Percentiles rank a stretch among this genome's conserved stretches.
Conservation (phyloP, 2,888 invertebrate species). For the Tiliacea citrago region DNA sequence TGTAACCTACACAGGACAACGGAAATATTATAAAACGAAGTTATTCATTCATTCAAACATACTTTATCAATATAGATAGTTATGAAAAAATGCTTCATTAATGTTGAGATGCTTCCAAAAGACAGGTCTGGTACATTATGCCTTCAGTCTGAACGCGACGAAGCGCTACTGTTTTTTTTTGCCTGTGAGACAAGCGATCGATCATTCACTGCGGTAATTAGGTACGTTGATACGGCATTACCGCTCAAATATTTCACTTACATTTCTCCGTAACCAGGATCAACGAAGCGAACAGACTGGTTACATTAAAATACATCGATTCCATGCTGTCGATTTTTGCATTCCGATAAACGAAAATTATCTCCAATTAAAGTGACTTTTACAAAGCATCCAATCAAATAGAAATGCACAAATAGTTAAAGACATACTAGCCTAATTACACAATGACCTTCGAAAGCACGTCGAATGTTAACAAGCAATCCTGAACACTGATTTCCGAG, state of each 20-base stretch:
- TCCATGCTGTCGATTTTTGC: slow-evolving; percentile 45
- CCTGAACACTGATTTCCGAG: slow-evolving; percentile 60
- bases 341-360: slow-evolving; percentile 50
- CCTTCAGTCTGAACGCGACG: slow-evolving; percentile 25
- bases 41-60: slow-evolving; percentile 83
- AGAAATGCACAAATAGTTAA: slow-evolving; percentile 81
- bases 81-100: slow-evolving; percentile 71
- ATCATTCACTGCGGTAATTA: slow-evolving; percentile 43
- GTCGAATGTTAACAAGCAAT: slow-evolving; percentile 78
- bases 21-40: slow-evolving; percentile 73
- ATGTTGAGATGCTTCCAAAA: slow-evolving; percentile 73
- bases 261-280: slow-evolving; percentile 43
- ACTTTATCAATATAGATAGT: slow-evolving; percentile 72
- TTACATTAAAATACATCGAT: slow-evolving; percentile 52
- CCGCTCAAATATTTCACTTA: slow-evolving; percentile 40
- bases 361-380: slow-evolving; percentile 66
- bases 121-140: slow-evolving; percentile 44
- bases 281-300: slow-evolving; percentile 50
- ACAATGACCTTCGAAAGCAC: slow-evolving; percentile 74
- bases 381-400: slow-evolving; percentile 83
- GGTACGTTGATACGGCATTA: slow-evolving; percentile 41
- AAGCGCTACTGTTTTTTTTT: slow-evolving; percentile 32
- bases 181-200: slow-evolving; percentile 47
- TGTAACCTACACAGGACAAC: slow-evolving; percentile 78
- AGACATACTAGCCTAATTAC: slow-evolving; percentile 82